Conservation (phyloP, 92 coral and sea anemone species). For the Porites lobata region DNA sequence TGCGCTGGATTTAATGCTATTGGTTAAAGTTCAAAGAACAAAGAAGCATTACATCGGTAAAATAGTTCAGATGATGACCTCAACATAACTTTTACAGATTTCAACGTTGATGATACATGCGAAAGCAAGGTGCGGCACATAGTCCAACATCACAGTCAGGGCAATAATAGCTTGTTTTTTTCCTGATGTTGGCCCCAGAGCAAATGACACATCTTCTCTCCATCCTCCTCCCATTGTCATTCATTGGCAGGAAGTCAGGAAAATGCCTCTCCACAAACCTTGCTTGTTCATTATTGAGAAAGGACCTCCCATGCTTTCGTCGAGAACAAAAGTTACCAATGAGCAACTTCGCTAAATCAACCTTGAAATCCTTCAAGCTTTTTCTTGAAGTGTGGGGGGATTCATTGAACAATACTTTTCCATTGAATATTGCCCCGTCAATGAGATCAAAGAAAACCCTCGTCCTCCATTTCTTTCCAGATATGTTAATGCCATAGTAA, state of each 20-base stretch:
- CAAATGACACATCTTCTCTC: slow-evolving; percentile 47
- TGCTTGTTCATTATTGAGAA: slow-evolving; percentile 24
- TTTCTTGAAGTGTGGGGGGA: not conserved
- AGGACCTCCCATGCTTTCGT: slow-evolving; percentile 38
- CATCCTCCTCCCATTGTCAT: slow-evolving; percentile 39
- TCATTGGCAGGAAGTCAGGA: slow-evolving; percentile 39
- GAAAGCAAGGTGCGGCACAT: slow-evolving; percentile 44
- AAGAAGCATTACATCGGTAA: not conserved
- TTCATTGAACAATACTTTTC: slow-evolving; percentile 7
- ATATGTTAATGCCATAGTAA: slow-evolving; percentile 28
- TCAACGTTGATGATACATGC: slow-evolving; percentile 20
- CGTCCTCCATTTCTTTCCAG: slow-evolving; percentile 47
- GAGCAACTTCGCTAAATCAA: not conserved
- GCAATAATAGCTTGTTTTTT: slow-evolving; percentile 17
- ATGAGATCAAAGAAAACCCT: slow-evolving; percentile 45
- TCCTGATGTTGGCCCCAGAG: slow-evolving; percentile 4
- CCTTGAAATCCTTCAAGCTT: slow-evolving; percentile 7
- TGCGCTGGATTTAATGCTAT: slow-evolving; percentile 13
- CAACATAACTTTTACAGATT: not conserved
- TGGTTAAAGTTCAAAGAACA: not conserved
- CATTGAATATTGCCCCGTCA: slow-evolving; percentile 26
- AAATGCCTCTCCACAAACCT: slow-evolving; percentile 55
- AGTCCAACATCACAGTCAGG: slow-evolving; percentile 37
- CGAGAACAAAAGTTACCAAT: slow-evolving; percentile 38
- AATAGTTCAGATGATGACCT: slow-evolving; percentile 2